These are phyloP conservation scores for Tricholaema leucomelas DNA, from an alignment of 2,113 vertebrate genomes.

Conservation along the genomic window DNA sequence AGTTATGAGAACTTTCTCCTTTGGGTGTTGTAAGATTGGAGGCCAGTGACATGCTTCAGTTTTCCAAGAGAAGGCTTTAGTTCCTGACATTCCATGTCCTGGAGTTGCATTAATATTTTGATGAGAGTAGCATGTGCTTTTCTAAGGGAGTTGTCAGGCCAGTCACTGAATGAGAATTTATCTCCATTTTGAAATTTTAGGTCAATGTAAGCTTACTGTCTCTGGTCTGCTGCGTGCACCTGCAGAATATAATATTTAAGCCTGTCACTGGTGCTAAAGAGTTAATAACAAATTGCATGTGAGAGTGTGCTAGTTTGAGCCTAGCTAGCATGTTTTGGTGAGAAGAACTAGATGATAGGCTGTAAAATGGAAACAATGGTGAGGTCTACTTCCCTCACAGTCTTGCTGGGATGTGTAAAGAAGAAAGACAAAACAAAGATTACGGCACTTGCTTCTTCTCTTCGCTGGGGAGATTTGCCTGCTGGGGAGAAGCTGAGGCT, in stretches of 20 bases:
- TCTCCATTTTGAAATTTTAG: neutral
- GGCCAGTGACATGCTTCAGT: neutral
- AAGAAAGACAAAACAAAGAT: too few relatives aligned
- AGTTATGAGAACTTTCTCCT: conserved; percentile 44
- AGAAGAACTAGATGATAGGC: too few relatives aligned
- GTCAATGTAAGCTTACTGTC: neutral
- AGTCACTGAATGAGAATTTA: neutral
- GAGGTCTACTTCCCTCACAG: too few relatives aligned
- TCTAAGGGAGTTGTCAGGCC: neutral
- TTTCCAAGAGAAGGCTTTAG: conserved; percentile 23
- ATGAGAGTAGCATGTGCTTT: neutral
- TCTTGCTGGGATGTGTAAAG: too few relatives aligned
- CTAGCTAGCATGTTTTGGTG: too few relatives aligned
- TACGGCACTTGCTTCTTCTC: too few relatives aligned
- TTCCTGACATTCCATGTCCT: neutral
- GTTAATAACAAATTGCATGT: neutral
- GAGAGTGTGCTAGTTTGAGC: too few relatives aligned
- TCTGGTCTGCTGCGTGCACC: neutral
- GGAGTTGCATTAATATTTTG: neutral
- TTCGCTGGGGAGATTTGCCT: too few relatives aligned
- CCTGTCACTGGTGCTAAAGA: neutral
- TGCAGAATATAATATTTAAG: neutral
- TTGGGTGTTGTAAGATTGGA: conserved; percentile 15
- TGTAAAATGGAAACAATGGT: too few relatives aligned
- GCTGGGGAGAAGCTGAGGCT: too few relatives aligned